Conservation (phyloP, 2,888 invertebrate species). For the Parthenolecanium corni region DNA sequence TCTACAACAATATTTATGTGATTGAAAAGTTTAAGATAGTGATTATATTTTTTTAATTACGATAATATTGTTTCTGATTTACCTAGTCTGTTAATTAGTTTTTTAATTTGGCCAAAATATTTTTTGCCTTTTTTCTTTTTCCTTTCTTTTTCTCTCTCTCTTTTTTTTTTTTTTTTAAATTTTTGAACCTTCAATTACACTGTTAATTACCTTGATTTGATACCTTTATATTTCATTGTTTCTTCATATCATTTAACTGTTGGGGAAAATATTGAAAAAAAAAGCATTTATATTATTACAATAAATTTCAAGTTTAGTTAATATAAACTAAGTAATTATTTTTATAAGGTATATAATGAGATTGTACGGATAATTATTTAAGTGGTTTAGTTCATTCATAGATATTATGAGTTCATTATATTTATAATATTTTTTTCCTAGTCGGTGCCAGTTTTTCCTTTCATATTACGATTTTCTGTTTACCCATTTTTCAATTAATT, state of each 20-base stretch:
- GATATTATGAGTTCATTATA: no score
- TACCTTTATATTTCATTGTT: conserved; percentile 27
- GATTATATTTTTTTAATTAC: conserved; percentile 15
- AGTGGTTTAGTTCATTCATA: neutral
- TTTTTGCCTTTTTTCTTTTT: conserved; percentile 5
- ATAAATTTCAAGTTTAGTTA: neutral
- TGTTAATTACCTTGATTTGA: conserved; percentile 24
- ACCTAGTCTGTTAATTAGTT: conserved; percentile 26
- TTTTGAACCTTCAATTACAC: conserved; percentile 2
- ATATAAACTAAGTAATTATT: no score
- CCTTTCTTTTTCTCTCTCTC: neutral
- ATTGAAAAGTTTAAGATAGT: conserved; percentile 26
- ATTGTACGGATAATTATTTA: neutral
- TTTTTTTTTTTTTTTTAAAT: no score
- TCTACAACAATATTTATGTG: conserved; percentile 26
- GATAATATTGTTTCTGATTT: conserved; percentile 25
- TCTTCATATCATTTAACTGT: conserved; percentile 26
- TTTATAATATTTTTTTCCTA: conserved; percentile 13
- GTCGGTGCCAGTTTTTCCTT: conserved; percentile 14
- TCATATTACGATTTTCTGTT: neutral
- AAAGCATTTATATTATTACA: conserved; percentile 3
- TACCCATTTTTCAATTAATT: neutral
- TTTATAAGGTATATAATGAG: no score
- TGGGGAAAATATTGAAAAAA: neutral
- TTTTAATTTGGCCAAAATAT: conserved; percentile 18